These are phyloP conservation scores for Marcusenius ussheri DNA, from an alignment of 2,113 vertebrate genomes.

Conservation along the genomic window DNA sequence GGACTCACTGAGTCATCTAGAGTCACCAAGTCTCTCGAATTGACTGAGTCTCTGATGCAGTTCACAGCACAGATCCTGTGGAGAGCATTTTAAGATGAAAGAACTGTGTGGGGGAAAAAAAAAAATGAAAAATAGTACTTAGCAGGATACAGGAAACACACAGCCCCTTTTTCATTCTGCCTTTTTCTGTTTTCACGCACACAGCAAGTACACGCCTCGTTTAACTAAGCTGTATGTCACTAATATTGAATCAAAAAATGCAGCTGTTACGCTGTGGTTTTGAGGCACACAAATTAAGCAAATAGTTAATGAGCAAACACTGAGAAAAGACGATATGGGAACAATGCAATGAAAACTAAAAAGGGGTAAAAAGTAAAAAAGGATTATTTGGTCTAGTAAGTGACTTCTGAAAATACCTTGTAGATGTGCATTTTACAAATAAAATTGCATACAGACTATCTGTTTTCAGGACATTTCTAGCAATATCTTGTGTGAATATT, in stretches of 20 bases:
- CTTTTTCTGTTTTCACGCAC: not conserved
- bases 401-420: not conserved
- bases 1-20: not conserved
- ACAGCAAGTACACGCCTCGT: not conserved
- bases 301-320: not conserved
- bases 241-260: not conserved
- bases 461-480: not conserved
- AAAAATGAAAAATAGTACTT: not conserved
- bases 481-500: not conserved
- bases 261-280: not conserved
- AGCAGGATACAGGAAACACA: not conserved
- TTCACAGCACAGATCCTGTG: not conserved
- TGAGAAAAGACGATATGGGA: not conserved
- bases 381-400: not conserved
- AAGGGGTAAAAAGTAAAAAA: not conserved
- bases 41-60: not conserved
- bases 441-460: not conserved
- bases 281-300: not conserved
- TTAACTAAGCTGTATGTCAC: not conserved
- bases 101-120: not conserved
- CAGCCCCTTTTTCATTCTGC: not conserved
- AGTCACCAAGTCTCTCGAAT: not conserved
- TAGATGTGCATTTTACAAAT: not conserved
- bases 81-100: constrained; percentile 8
- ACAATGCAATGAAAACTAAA: not conserved